phyloP scores from a whole-genome alignment of 1,140 invertebrate species.

The Caerostris darwini region DNA sequence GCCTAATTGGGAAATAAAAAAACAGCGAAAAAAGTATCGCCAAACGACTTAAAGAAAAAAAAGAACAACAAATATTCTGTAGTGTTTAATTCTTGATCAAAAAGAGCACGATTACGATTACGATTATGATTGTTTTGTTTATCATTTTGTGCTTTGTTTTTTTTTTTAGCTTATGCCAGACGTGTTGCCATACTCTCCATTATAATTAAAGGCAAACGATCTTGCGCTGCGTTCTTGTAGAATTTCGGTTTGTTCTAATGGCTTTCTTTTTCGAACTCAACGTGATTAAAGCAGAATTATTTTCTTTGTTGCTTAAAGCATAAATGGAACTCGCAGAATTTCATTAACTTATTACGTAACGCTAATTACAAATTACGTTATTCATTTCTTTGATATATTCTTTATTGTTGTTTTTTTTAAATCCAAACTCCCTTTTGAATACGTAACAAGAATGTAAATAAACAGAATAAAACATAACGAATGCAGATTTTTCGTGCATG shows the following conservation, averaged over 20 bases:
- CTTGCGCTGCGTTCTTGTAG: slow-evolving; percentile 19
- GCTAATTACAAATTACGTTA: slow-evolving; percentile 71
- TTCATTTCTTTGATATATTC: slow-evolving; percentile 48
- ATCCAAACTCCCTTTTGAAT: background rate
- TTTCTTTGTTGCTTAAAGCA: slow-evolving; percentile 17
- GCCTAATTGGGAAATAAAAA: slow-evolving; percentile 60
- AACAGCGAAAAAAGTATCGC: slow-evolving; percentile 58
- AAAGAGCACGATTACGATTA: slow-evolving; percentile 57
- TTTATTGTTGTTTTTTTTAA: slow-evolving; percentile 18
- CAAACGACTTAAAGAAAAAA: slow-evolving; percentile 36
- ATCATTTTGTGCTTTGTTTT: background rate
- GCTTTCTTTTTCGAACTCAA: slow-evolving; percentile 12
- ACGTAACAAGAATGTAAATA: slow-evolving; percentile 51
- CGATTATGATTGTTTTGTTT: background rate
- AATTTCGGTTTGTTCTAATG: slow-evolving; percentile 58
- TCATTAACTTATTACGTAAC: slow-evolving; percentile 73
- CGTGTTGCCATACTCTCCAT: background rate
- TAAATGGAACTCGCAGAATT: slow-evolving; percentile 67
- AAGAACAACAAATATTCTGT: slow-evolving; percentile 37
- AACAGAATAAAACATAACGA: slow-evolving; percentile 39
- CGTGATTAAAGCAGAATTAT: slow-evolving; percentile 62
- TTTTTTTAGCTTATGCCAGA: background rate
- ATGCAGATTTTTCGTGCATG: slow-evolving; percentile 56
- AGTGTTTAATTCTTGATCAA: slow-evolving; percentile 59
- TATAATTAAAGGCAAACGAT: slow-evolving; percentile 59